Conservation (phyloP, 2,888 invertebrate genomes). For the Barypeithes pellucidus region DNA sequence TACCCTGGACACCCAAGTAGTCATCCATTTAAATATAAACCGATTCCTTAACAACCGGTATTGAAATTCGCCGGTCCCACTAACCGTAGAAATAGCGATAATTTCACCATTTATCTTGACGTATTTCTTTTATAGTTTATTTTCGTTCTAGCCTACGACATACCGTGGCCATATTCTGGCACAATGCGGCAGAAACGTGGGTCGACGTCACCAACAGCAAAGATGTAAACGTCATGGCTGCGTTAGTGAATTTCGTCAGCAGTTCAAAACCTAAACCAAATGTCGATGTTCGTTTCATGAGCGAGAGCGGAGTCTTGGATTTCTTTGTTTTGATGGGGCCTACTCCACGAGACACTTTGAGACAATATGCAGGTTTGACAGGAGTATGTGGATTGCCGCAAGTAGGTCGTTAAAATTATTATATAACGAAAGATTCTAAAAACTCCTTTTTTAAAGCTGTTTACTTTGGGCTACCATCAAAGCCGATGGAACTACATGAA, state of each 20-base stretch:
- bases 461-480: slow-evolving; percentile 96
- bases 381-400: slow-evolving; percentile 94
- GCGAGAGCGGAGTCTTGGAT: slow-evolving; percentile 97
- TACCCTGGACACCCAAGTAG: too few species aligned
- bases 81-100: neutral
- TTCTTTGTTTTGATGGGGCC: slow-evolving; percentile 94
- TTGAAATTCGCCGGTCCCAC: too few species aligned
- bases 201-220: slow-evolving; percentile 88
- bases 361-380: slow-evolving; percentile 90
- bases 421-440: neutral
- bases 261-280: slow-evolving; percentile 72
- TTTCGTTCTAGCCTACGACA: slow-evolving; percentile 73
- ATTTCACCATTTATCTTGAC: too few species aligned
- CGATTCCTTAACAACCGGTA: too few species aligned
- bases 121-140: too few species aligned
- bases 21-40: too few species aligned
- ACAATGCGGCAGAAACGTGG: slow-evolving; percentile 99
- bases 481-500: slow-evolving; percentile 99
- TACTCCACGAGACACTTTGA: slow-evolving; percentile 86
- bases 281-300: slow-evolving; percentile 90
- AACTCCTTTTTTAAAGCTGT: slow-evolving; percentile 75
- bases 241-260: slow-evolving; percentile 89
- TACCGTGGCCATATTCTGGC: slow-evolving; percentile 95
- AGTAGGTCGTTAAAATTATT: too few species aligned
- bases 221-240: slow-evolving; percentile 86